Conservation (phyloP, 2,797 vertebrate genomes). For the Columba guinea region DNA sequence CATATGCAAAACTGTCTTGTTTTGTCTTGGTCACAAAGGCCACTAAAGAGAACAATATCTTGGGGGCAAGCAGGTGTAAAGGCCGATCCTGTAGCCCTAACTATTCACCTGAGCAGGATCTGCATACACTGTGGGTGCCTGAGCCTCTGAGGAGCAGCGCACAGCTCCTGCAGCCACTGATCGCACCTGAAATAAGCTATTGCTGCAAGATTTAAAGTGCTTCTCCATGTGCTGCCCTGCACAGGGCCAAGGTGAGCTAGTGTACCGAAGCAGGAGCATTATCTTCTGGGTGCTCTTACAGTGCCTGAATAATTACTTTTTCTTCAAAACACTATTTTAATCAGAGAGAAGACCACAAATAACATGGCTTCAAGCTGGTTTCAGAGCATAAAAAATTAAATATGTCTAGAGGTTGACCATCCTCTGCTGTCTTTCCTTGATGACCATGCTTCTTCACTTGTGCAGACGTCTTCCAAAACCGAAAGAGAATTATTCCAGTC, state of each 20-base stretch:
- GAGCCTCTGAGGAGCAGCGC: background rate
- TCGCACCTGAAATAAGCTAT: background rate
- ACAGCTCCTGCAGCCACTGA: background rate
- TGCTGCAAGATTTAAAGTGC: background rate
- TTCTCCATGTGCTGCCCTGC: background rate
- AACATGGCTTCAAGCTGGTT: background rate
- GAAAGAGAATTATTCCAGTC: conserved; percentile 31
- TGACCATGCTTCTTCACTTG: background rate
- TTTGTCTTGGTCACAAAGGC: background rate
- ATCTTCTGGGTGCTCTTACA: conserved; percentile 4
- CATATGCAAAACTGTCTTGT: background rate
- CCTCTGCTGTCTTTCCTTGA: background rate
- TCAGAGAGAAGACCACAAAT: background rate
- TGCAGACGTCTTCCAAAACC: background rate
- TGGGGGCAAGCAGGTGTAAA: background rate
- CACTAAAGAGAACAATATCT: background rate
- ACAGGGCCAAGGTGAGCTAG: background rate
- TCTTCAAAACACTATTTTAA: conserved; percentile 10
- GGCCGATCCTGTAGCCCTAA: background rate
- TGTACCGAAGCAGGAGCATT: background rate
- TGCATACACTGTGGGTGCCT: fast-evolving
- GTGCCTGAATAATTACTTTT: background rate
- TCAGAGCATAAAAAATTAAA: background rate
- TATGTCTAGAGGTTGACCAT: background rate
- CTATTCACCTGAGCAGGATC: background rate